Evolutionary conservation across 2,888 invertebrate species (phyloP).

Genomic region (Mythimna albipuncta): DNA sequence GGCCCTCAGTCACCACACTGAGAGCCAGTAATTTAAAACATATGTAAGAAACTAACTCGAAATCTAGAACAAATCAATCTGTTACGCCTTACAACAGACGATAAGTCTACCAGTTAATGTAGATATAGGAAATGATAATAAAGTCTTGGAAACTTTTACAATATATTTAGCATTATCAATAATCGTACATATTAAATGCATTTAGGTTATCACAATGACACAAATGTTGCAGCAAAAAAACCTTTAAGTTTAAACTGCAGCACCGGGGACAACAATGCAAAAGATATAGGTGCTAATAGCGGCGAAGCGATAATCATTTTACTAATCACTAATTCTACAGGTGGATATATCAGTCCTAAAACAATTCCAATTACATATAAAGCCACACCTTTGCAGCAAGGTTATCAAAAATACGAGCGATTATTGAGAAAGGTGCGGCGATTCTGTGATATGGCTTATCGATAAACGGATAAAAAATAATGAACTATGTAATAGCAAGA

Average conservation of each 20-base stretch:
- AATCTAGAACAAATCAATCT: not conserved
- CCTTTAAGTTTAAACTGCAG: constrained; percentile 12
- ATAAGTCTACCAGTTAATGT: not conserved
- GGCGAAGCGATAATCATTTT: not conserved
- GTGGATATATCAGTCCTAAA: constrained; percentile 22
- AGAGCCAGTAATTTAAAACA: too few species aligned
- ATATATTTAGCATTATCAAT: constrained; percentile 23
- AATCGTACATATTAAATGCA: constrained; percentile 38
- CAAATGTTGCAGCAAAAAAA: not conserved
- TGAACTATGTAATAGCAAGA: constrained; percentile 40
- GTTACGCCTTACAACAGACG: not conserved
- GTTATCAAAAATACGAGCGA: constrained; percentile 40
- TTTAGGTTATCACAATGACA: constrained; percentile 28
- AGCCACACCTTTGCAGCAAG: constrained; percentile 49
- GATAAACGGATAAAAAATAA: constrained; percentile 30
- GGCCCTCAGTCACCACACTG: too few species aligned
- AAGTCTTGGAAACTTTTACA: not conserved
- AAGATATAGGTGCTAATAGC: too few species aligned
- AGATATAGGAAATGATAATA: not conserved
- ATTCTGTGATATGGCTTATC: constrained; percentile 48
- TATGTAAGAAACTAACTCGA: not conserved
- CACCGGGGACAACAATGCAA: not conserved
- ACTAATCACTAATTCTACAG: constrained; percentile 3
- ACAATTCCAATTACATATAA: constrained; percentile 6
- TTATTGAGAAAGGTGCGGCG: constrained; percentile 56